A percentile compares a stretch with the other conserved stretches of the same genome.
phyloP scores from a whole-genome alignment of 1,140 invertebrate species.

The Plectus sambesii region DNA sequence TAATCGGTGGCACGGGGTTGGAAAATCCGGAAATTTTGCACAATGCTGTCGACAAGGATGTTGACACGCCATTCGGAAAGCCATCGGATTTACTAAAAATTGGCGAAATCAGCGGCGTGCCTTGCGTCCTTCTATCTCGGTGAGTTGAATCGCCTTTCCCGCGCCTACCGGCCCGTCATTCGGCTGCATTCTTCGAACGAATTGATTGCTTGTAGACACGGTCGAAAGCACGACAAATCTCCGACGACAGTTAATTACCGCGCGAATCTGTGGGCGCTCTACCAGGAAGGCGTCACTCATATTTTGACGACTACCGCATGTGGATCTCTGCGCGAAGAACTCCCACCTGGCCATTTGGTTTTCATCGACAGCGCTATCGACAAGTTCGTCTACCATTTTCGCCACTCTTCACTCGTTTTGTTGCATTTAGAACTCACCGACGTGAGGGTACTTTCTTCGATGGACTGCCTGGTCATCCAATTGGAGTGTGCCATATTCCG shows the following conservation, averaged over 20 bases:
- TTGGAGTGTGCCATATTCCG: slow-evolving; percentile 78
- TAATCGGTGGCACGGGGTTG: slow-evolving; percentile 85
- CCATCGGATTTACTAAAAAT: slow-evolving; percentile 66
- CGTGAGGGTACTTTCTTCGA: slow-evolving; percentile 79
- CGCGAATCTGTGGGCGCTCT: slow-evolving; percentile 88
- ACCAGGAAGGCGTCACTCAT: slow-evolving; percentile 64
- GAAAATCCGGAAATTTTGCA: slow-evolving; percentile 71
- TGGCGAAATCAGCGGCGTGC: slow-evolving; percentile 64
- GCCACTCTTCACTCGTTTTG: slow-evolving; percentile 18
- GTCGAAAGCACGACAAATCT: slow-evolving; percentile 65
- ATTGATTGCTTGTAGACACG: slow-evolving; percentile 58
- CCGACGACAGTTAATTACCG: slow-evolving; percentile 82
- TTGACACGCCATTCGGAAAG: slow-evolving; percentile 69
- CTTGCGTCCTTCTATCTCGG: slow-evolving; percentile 69
- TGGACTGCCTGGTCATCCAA: slow-evolving; percentile 52
- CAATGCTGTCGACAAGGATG: slow-evolving; percentile 54
- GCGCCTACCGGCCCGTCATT: no score
- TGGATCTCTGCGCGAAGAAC: slow-evolving; percentile 76
- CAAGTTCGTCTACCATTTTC: slow-evolving; percentile 49
- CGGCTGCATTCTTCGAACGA: no score
- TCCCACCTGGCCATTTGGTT: slow-evolving; percentile 74
- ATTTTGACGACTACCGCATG: slow-evolving; percentile 78
- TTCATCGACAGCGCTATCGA: slow-evolving; percentile 88
- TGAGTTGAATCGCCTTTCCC: no score
- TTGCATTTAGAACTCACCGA: slow-evolving; percentile 51